Evolutionary conservation across 2,113 vertebrate species (phyloP).

Genomic region (Coreoperca whiteheadi): DNA sequence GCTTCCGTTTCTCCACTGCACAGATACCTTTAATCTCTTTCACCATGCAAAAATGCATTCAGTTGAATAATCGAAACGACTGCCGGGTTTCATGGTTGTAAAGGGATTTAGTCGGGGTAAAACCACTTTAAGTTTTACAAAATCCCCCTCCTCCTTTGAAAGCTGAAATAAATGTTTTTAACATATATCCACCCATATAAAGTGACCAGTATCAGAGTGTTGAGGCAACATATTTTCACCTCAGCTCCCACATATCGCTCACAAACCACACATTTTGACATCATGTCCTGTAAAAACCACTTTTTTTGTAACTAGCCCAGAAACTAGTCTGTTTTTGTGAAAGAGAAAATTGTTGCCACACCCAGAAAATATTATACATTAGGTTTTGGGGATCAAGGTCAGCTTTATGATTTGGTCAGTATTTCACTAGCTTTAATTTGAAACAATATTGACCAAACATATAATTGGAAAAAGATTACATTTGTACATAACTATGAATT

Average conservation of each 20-base stretch:
- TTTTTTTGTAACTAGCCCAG: neutral
- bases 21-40: neutral
- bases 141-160: neutral
- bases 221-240: conserved; percentile 12
- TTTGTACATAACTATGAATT: neutral
- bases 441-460: neutral
- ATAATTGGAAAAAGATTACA: neutral
- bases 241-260: neutral
- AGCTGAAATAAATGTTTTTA: neutral
- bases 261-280: neutral
- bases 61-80: neutral
- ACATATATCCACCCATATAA: neutral
- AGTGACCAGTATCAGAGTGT: neutral
- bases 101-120: no score
- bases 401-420: neutral
- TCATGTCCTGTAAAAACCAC: neutral
- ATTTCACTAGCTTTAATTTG: neutral
- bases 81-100: neutral
- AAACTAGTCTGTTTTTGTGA: conserved; percentile 8
- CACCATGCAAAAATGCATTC: neutral
- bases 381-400: neutral
- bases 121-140: neutral
- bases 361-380: neutral
- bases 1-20: neutral
- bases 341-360: neutral